These are phyloP conservation scores for Silurus glanis DNA, from an alignment of 2,113 vertebrate genomes.

Conservation along the genomic window DNA sequence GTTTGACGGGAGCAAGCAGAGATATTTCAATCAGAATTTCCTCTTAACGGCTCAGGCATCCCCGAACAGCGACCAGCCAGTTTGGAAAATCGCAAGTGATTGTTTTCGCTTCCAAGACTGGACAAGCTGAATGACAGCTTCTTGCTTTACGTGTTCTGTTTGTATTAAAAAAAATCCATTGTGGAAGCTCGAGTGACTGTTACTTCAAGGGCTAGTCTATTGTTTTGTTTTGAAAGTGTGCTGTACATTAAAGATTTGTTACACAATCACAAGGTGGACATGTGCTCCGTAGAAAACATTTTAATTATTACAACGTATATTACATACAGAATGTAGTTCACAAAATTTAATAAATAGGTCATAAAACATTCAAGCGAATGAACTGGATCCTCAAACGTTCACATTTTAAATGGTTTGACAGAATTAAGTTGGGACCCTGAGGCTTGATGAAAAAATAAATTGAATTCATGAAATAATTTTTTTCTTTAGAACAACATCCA, in stretches of 20 bases:
- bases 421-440: conserved; percentile 15
- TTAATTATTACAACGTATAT: conserved; percentile 62
- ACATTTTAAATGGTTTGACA: conserved; percentile 8
- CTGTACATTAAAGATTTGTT: conserved; percentile 40
- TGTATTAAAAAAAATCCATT: not conserved
- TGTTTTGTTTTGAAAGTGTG: not conserved
- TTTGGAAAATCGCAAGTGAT: conserved; percentile 97
- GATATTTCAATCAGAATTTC: conserved; percentile 96
- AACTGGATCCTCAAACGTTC: conserved; percentile 14
- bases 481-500: not conserved
- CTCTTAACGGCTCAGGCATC: conserved; percentile 88
- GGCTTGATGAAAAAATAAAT: not conserved
- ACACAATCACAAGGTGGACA: conserved; percentile 39
- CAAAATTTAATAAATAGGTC: conserved; percentile 62
- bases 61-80: conserved; percentile 81
- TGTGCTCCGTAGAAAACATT: conserved; percentile 59
- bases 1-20: conserved; percentile 94
- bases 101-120: conserved; percentile 97
- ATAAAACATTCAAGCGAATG: conserved; percentile 53
- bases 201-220: not conserved
- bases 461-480: not conserved
- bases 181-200: not conserved
- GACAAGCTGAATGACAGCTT: conserved; percentile 73
- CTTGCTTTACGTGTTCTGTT: not conserved
- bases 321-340: conserved; percentile 57